A percentile compares a stretch with the other conserved stretches of the same genome.
Conservation (phyloP, 2,888 invertebrate genomes). For the Patella caerulea region DNA sequence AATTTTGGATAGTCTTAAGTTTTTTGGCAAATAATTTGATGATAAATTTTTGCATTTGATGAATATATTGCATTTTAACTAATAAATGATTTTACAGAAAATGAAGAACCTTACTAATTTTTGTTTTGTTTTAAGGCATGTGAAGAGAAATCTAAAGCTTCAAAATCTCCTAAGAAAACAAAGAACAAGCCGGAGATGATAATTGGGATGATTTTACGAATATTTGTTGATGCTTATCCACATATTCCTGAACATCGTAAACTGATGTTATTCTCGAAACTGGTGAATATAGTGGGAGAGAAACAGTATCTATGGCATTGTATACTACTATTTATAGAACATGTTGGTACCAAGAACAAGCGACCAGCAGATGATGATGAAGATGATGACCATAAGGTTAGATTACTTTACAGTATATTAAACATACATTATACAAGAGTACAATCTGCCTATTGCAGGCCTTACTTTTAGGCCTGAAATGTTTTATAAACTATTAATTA, state of each 20-base stretch:
- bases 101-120: too few relatives aligned
- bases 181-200: conserved; percentile 50
- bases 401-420: background rate
- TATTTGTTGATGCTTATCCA: conserved; percentile 90
- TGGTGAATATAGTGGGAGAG: conserved; percentile 80
- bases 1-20: too few relatives aligned
- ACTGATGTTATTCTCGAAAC: conserved; percentile 80
- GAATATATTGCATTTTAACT: too few relatives aligned
- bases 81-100: too few relatives aligned
- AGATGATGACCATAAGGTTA: conserved; percentile 66
- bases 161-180: conserved; percentile 25
- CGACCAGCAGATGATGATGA: conserved; percentile 71
- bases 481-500: too few relatives aligned
- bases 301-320: conserved; percentile 72
- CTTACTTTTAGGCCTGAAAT: too few relatives aligned
- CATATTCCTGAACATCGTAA: conserved; percentile 95
- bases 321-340: conserved; percentile 72
- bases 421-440: too few relatives aligned
- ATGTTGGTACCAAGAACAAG: conserved; percentile 63
- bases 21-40: too few relatives aligned
- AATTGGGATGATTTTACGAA: conserved; percentile 76
- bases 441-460: too few relatives aligned
- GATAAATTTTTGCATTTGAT: too few relatives aligned
- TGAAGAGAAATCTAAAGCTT: conserved; percentile 37
- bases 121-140: conserved; percentile 47